Evolutionary conservation across 2,888 invertebrate species (phyloP).

Genomic region (Nasonia oneida): DNA sequence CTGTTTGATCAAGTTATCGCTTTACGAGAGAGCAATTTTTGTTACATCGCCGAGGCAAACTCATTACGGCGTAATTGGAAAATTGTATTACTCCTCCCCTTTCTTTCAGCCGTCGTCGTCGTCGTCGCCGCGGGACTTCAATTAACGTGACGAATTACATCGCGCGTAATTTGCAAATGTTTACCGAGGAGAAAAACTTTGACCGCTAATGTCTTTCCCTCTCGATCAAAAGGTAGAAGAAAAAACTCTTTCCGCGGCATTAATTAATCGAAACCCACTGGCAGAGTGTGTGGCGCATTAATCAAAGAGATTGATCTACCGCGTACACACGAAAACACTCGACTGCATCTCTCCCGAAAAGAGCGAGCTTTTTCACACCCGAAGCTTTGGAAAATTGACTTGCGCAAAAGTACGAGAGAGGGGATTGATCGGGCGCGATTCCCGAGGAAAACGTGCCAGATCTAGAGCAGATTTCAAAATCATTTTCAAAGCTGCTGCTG

Average conservation of each 20-base stretch:
- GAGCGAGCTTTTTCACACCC: background rate
- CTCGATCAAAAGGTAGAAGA: background rate
- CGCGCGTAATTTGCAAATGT: background rate
- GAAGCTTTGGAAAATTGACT: conserved; percentile 1
- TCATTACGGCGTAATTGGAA: conserved; percentile 23
- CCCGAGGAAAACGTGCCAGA: conserved; percentile 46
- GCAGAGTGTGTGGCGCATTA: background rate
- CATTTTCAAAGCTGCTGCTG: conserved; percentile 51
- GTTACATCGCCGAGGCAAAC: conserved; percentile 17
- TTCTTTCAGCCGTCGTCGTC: background rate
- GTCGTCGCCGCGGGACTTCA: background rate
- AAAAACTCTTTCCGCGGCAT: background rate
- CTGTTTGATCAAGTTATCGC: conserved; percentile 19
- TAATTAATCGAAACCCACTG: background rate
- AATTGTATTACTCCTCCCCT: conserved; percentile 5
- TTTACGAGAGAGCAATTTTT: conserved; percentile 25
- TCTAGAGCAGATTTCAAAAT: conserved; percentile 60
- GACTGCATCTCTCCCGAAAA: background rate
- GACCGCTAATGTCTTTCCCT: background rate
- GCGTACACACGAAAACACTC: background rate
- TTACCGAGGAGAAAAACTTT: background rate
- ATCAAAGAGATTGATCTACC: conserved; percentile 10
- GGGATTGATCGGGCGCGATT: conserved; percentile 50
- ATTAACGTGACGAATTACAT: conserved; percentile 33
- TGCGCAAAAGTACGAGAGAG: conserved; percentile 8